Evolutionary conservation across 2,888 invertebrate genomes (phyloP), one percentile per base, ranked within the genome.

Genomic region (Mongoloraphidia duomilia): DNA sequence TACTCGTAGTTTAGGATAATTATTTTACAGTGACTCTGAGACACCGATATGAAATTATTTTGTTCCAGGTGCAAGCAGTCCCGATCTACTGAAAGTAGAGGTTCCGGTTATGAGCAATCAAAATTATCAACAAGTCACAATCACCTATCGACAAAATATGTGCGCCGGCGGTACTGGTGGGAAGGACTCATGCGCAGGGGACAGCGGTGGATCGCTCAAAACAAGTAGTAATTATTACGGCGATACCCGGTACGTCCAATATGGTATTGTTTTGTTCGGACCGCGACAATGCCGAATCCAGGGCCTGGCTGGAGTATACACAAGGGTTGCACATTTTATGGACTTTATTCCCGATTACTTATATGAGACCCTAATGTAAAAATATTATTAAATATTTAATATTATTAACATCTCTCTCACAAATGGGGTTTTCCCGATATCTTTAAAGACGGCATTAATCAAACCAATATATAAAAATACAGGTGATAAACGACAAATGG

Each of bases 281-380:
- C 65, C 66, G 9, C 59, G 53, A 52, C 50, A 52, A 11, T 70
- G 69, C 54, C 72, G 70, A 41, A 60, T 61, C 3, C 67, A 71
- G n/a, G 75, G 74, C 1, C 76, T 75, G 69, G 84, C 85, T 0
- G 84, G 80, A 0, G 77, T 85, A 3, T 85, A 84, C 61, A 84
- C 82, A 0, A 70, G 74, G 39, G 74, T 84, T 1, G 65, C 75
- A 0, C 66, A 72, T 11, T 84, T 78, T 59, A 61, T 79, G 47
- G 72, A 77, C 50, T 85, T 84, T 84, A 80, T 85, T 57, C 59
- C 77, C 43, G 66, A 71, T n/a, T n/a, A n/a, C n/a, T 36, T 68
- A 65, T 64, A 66, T 69, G 11, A 62, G 58, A 41, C 63, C 69
- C 4, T 73, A 60, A 61, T 37, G 57, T 57, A 2, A 62, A 52